Evolutionary conservation across 2,888 invertebrate species (phyloP).

Genomic region (Epiblema foenella): DNA sequence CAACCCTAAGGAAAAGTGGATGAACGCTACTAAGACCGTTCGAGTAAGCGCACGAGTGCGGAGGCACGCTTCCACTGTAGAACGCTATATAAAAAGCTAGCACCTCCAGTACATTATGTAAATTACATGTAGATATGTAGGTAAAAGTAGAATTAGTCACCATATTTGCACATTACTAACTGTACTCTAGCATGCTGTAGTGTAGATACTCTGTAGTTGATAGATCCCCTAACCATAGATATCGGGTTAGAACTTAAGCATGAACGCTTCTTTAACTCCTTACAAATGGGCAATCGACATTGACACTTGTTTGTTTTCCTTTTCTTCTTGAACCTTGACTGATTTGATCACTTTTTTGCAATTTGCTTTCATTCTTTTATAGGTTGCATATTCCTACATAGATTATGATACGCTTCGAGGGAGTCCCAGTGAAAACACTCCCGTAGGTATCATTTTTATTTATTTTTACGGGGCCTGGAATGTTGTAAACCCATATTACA

Average conservation of each 20-base stretch:
- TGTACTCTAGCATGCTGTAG: constrained; percentile 28
- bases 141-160: constrained; percentile 31
- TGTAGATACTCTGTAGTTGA: neutral
- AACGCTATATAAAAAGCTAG: constrained; percentile 36
- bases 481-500: constrained; percentile 16
- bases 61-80: constrained; percentile 37
- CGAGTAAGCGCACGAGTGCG: constrained; percentile 86
- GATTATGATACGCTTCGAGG: constrained; percentile 74
- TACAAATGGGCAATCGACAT: constrained; percentile 47
- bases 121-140: constrained; percentile 29
- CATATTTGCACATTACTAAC: constrained; percentile 13
- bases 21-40: constrained; percentile 89
- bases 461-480: constrained; percentile 45
- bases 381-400: constrained; percentile 86
- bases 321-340: constrained; percentile 51
- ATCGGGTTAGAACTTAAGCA: constrained; percentile 8
- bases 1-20: constrained; percentile 86
- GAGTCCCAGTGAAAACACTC: constrained; percentile 86
- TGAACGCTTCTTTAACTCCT: constrained; percentile 29
- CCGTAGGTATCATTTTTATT: constrained; percentile 88
- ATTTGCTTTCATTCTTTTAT: constrained; percentile 86
- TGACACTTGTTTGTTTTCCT: constrained; percentile 50
- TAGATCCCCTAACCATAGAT: constrained; percentile 5
- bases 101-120: constrained; percentile 27
- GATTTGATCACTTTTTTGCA: constrained; percentile 74